Percentiles rank a stretch among this genome's conserved stretches.
phyloP scores from a whole-genome alignment of 2,797 vertebrate genomes.

The Amblyopsis hoosieri region DNA sequence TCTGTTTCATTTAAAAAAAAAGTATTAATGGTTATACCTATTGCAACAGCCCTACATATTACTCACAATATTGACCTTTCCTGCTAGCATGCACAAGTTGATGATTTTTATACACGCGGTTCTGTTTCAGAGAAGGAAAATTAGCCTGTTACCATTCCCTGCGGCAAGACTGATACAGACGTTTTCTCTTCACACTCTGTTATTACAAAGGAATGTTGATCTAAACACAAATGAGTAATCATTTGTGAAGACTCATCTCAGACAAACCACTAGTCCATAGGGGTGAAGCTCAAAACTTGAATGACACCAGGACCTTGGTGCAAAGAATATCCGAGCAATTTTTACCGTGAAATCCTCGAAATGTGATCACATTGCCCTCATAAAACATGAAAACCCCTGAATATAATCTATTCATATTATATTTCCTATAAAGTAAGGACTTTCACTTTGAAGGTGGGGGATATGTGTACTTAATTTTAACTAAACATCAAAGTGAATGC shows the following conservation, averaged over 20 bases:
- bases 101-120: not conserved
- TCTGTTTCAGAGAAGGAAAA: slow-evolving; percentile 3
- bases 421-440: slow-evolving; percentile 38
- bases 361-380: slow-evolving; percentile 51
- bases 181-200: slow-evolving; percentile 36
- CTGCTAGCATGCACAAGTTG: not conserved
- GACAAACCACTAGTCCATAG: slow-evolving; percentile 25
- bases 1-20: too few species aligned
- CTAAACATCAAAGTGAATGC: too few species aligned
- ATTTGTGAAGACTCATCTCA: slow-evolving; percentile 33
- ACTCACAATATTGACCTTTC: too few species aligned
- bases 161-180: slow-evolving; percentile 14
- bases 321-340: slow-evolving; percentile 13
- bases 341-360: slow-evolving; percentile 61
- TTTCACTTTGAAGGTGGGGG: slow-evolving; percentile 54
- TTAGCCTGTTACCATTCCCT: slow-evolving; percentile 12
- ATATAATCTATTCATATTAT: slow-evolving; percentile 52
- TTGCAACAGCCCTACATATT: too few species aligned
- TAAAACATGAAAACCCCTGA: slow-evolving; percentile 61
- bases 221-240: slow-evolving; percentile 52
- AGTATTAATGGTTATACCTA: too few species aligned
- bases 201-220: slow-evolving; percentile 52
- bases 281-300: slow-evolving; percentile 3
- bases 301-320: not conserved
- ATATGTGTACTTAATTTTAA: slow-evolving; percentile 5